These are phyloP conservation scores for Boulengeromyrus knoepffleri DNA, from an alignment of 2,113 vertebrate species.

Conservation along the genomic window DNA sequence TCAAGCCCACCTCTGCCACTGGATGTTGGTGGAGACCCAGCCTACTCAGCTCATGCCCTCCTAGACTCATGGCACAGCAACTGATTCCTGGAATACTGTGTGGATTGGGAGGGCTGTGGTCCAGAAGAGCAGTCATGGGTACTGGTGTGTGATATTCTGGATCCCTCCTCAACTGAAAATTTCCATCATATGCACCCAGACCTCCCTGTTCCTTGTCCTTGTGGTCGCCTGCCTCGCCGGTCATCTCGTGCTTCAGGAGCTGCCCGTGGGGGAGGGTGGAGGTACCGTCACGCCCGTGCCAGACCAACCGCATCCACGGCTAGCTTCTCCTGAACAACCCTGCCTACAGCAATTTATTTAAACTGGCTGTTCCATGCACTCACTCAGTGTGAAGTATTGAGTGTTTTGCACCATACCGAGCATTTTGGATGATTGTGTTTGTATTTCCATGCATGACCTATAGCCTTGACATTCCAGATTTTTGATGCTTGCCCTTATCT, in stretches of 20 bases:
- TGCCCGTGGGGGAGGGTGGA: not conserved
- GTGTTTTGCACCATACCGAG: not conserved
- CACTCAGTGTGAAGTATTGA: not conserved
- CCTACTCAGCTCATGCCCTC: not conserved
- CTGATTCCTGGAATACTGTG: not conserved
- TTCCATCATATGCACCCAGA: not conserved
- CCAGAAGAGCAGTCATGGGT: not conserved
- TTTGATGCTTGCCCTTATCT: not conserved
- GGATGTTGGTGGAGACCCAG: not conserved
- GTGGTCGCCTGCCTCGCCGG: not conserved
- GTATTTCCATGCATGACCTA: not conserved
- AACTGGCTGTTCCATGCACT: not conserved
- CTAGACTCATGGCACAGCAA: not conserved
- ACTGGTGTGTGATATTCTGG: not conserved
- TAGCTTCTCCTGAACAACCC: not conserved
- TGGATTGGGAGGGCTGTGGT: not conserved
- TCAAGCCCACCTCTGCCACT: not conserved
- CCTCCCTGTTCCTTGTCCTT: not conserved
- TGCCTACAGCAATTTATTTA: not conserved
- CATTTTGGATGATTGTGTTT: not conserved
- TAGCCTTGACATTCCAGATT: not conserved
- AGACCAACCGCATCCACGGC: not conserved
- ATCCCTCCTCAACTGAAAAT: not conserved
- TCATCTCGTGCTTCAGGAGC: not conserved
- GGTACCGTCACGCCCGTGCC: not conserved